Percentiles rank a stretch among this genome's conserved stretches.
These are phyloP conservation scores for Carcharodon carcharias DNA, from an alignment of 2,797 vertebrate species.

Conservation along the genomic window DNA sequence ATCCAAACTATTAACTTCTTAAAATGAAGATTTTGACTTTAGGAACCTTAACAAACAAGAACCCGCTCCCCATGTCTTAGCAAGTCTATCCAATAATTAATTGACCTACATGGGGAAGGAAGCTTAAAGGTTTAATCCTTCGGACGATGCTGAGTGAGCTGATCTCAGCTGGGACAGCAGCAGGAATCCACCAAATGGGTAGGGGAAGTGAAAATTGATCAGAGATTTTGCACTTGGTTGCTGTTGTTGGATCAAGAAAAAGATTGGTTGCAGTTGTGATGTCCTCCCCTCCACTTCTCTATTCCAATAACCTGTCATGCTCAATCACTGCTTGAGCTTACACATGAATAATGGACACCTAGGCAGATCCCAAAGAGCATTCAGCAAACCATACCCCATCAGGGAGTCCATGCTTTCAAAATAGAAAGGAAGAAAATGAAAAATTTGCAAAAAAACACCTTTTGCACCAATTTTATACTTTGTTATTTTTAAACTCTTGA, in stretches of 20 bases:
- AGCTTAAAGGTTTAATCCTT: background rate
- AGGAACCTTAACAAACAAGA: background rate
- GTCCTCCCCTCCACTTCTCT: background rate
- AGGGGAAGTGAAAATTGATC: background rate
- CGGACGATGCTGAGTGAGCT: background rate
- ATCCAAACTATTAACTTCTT: background rate
- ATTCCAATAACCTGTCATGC: background rate
- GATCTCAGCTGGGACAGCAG: background rate
- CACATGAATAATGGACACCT: background rate
- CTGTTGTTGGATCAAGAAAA: background rate
- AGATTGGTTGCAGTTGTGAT: background rate
- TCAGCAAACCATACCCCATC: background rate
- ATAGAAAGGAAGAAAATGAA: background rate
- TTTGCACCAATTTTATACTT: background rate
- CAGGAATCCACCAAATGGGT: background rate
- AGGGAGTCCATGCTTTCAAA: background rate
- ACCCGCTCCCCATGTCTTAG: too few species aligned
- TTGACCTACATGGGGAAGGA: background rate
- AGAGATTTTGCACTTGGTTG: background rate
- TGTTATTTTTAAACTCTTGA: background rate
- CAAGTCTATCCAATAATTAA: background rate
- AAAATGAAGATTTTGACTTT: background rate
- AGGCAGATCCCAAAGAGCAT: background rate
- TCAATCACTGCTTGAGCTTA: background rate
- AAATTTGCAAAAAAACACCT: background rate